A percentile compares a stretch with the other conserved stretches of the same genome.
Evolutionary conservation across 2,797 vertebrate genomes (phyloP).

Genomic region (Heliangelus exortis): DNA sequence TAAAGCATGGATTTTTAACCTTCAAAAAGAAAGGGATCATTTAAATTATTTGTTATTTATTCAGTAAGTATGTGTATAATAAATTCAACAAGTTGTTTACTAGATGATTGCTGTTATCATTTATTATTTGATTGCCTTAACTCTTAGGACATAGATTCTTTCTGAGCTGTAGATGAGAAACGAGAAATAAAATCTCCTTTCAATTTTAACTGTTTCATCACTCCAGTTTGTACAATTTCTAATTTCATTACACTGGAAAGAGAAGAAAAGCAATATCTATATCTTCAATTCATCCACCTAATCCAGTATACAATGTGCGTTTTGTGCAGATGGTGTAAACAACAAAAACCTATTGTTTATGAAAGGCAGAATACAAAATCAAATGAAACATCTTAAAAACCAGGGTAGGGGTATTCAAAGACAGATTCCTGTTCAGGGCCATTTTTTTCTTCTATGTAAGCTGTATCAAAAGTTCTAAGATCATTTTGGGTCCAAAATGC

Average conservation of each 20-base stretch:
- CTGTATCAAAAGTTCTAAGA: neutral
- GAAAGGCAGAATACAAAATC: neutral
- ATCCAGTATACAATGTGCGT: neutral
- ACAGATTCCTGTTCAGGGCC: neutral
- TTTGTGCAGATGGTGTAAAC: neutral
- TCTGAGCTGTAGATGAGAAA: neutral
- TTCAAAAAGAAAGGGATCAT: neutral
- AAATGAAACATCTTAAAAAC: neutral
- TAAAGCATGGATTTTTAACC: neutral
- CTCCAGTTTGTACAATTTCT: neutral
- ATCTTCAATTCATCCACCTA: neutral
- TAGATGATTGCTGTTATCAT: neutral
- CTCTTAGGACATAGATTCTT: neutral
- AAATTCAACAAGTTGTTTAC: neutral
- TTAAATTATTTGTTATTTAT: neutral
- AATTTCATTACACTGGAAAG: neutral
- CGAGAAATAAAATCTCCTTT: neutral
- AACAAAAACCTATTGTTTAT: neutral
- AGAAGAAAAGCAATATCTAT: neutral
- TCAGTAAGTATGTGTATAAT: neutral
- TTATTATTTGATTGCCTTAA: conserved; percentile 15
- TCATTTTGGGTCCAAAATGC: neutral
- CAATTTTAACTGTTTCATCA: neutral
- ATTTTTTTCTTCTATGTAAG: neutral
- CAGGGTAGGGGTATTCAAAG: neutral